These are phyloP conservation scores for Agonopterix arenella DNA, from an alignment of 2,888 invertebrate genomes.

Conservation along the genomic window DNA sequence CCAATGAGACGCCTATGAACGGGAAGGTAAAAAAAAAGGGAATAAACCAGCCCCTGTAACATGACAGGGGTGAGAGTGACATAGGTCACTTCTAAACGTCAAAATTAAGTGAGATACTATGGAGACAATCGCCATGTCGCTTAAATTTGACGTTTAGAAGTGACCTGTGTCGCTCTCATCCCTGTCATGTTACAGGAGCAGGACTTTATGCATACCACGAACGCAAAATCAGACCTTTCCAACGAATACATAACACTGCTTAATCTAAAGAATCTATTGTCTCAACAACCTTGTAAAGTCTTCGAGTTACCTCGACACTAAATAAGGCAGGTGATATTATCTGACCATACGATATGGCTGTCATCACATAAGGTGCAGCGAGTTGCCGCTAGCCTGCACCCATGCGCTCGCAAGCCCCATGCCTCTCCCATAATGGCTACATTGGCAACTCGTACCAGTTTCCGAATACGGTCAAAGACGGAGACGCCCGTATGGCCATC, in stretches of 20 bases:
- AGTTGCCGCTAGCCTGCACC: slow-evolving; percentile 28
- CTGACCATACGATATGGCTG: slow-evolving; percentile 35
- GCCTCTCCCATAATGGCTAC: slow-evolving; percentile 24
- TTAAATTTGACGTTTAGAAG: too few species aligned
- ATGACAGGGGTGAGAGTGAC: too few species aligned
- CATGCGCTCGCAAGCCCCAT: slow-evolving; percentile 20
- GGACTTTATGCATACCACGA: too few species aligned
- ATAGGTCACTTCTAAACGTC: too few species aligned
- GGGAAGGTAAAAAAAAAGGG: too few species aligned
- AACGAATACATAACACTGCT: background rate
- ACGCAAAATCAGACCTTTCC: background rate
- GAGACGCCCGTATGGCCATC: slow-evolving; percentile 45
- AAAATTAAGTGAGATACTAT: too few species aligned
- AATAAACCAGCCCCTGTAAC: too few species aligned
- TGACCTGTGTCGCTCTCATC: too few species aligned
- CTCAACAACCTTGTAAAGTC: slow-evolving; percentile 21
- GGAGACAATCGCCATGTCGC: too few species aligned
- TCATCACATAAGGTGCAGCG: slow-evolving; percentile 32
- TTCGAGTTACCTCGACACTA: slow-evolving; percentile 22
- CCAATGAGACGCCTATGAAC: too few species aligned
- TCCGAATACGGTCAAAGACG: slow-evolving; percentile 44
- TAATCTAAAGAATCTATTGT: slow-evolving; percentile 2
- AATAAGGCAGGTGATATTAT: slow-evolving; percentile 30
- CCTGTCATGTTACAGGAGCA: too few species aligned
- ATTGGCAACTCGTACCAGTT: slow-evolving; percentile 33